Percentiles rank a stretch among this genome's conserved stretches.
These are phyloP conservation scores for Cephus cinctus DNA, from an alignment of 1,140 invertebrate genomes.

Conservation along the genomic window DNA sequence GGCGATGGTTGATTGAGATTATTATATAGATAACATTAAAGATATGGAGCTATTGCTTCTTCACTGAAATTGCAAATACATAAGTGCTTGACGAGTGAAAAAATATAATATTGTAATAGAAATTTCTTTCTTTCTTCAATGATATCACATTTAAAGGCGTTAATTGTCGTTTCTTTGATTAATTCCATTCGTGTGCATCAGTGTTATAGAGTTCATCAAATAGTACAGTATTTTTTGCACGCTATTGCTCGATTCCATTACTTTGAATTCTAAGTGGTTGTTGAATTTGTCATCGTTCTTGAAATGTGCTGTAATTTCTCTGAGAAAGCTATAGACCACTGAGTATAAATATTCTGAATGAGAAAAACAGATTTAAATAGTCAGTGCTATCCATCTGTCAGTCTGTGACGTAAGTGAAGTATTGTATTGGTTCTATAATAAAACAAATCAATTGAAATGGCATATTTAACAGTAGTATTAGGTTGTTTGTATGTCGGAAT, in stretches of 20 bases:
- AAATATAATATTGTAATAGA: too few relatives aligned
- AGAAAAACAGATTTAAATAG: conserved; percentile 29
- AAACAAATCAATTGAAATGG: conserved; percentile 35
- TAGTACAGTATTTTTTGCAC: too few relatives aligned
- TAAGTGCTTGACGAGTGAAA: too few relatives aligned
- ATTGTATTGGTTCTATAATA: conserved; percentile 51
- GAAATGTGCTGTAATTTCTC: conserved; percentile 32
- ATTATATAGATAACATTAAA: conserved; percentile 37
- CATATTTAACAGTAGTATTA: too few relatives aligned
- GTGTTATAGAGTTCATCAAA: too few relatives aligned
- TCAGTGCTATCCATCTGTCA: conserved; percentile 41
- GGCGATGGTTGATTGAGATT: conserved; percentile 41
- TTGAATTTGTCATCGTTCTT: not conserved
- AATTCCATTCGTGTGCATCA: too few relatives aligned
- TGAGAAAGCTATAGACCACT: conserved; percentile 27
- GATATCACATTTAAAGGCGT: too few relatives aligned
- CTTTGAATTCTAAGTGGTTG: too few relatives aligned
- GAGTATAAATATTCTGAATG: conserved; percentile 31
- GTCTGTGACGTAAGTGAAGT: conserved; percentile 37
- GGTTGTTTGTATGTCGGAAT: too few relatives aligned
- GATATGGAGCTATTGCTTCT: conserved; percentile 33
- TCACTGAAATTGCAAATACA: conserved; percentile 46
- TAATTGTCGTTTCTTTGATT: too few relatives aligned
- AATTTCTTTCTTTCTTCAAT: too few relatives aligned
- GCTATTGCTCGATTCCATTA: too few relatives aligned